Evolutionary conservation across 2,113 vertebrate genomes (phyloP).

Genomic region (Gallinago undulata): DNA sequence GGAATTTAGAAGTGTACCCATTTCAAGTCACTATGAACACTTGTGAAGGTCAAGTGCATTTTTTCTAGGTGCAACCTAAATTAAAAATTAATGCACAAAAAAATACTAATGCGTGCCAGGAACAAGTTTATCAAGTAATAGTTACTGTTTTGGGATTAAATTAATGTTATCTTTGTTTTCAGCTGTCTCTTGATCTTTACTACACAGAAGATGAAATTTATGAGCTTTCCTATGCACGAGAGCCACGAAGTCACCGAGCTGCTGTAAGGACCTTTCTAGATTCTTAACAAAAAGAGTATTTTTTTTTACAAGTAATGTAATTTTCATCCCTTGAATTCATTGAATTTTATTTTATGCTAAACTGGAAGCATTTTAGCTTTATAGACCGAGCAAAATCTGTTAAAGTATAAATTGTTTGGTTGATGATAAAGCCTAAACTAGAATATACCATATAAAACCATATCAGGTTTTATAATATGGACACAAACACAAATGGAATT

Average conservation of each 20-base stretch:
- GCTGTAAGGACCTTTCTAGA: conserved; percentile 78
- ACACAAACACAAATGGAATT: neutral
- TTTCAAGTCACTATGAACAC: neutral
- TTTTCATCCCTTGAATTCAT: neutral
- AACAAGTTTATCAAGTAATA: neutral
- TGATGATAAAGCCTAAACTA: neutral
- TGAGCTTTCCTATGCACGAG: conserved; percentile 91
- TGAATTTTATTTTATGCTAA: neutral
- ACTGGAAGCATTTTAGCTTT: neutral
- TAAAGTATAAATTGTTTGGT: neutral
- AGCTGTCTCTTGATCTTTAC: conserved; percentile 95
- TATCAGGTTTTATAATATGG: neutral
- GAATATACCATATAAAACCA: neutral
- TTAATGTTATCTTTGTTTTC: conserved; percentile 47
- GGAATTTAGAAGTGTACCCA: neutral
- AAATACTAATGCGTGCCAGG: neutral
- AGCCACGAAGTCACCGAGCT: conserved; percentile 88
- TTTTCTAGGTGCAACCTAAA: neutral
- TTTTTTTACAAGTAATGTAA: neutral
- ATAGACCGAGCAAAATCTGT: neutral
- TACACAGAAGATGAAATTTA: conserved; percentile 98
- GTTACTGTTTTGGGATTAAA: neutral
- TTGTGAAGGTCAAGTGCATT: neutral
- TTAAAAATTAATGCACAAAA: neutral
- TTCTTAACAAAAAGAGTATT: neutral